Evolutionary conservation across 2,888 invertebrate genomes (phyloP).

Genomic region (Microctonus aethiopoides): DNA sequence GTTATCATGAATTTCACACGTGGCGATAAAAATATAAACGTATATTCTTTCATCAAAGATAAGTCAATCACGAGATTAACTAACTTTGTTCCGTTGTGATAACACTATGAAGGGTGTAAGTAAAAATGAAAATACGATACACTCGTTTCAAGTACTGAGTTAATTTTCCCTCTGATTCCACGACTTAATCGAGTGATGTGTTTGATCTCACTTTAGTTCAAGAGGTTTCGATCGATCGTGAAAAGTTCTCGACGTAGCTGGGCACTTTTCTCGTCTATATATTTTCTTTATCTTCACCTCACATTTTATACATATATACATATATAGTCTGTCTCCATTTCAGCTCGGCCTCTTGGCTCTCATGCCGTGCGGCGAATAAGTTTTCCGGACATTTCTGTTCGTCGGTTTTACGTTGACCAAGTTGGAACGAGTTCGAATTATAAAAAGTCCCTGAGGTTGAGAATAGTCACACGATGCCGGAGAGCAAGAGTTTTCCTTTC

Average conservation of each 20-base stretch:
- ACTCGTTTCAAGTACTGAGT: constrained; percentile 25
- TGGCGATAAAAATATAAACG: background rate
- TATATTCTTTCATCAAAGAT: constrained; percentile 25
- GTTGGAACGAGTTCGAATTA: constrained; percentile 35
- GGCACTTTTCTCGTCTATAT: constrained; percentile 10
- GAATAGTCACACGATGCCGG: background rate
- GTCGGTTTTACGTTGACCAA: constrained; percentile 27
- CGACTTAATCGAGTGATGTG: constrained; percentile 33
- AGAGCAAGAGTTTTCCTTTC: constrained; percentile 2
- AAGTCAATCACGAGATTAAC: constrained; percentile 22
- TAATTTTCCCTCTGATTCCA: constrained; percentile 25
- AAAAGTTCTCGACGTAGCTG: constrained; percentile 12
- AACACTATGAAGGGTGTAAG: background rate
- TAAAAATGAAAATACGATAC: constrained; percentile 9
- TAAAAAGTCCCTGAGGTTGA: constrained; percentile 14
- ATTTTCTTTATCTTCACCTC: constrained; percentile 19
- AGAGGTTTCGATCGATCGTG: constrained; percentile 26
- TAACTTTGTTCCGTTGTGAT: constrained; percentile 9
- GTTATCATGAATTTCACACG: background rate
- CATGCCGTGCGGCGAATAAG: constrained; percentile 22
- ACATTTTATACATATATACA: background rate
- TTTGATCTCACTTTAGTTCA: constrained; percentile 31
- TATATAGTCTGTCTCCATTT: background rate
- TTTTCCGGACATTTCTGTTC: constrained; percentile 26
- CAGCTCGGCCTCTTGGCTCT: constrained; percentile 12